Evolutionary conservation across 2,888 invertebrate genomes (phyloP), one percentile per base, ranked within the genome.

Genomic region (Hirudinaria manillensis): DNA sequence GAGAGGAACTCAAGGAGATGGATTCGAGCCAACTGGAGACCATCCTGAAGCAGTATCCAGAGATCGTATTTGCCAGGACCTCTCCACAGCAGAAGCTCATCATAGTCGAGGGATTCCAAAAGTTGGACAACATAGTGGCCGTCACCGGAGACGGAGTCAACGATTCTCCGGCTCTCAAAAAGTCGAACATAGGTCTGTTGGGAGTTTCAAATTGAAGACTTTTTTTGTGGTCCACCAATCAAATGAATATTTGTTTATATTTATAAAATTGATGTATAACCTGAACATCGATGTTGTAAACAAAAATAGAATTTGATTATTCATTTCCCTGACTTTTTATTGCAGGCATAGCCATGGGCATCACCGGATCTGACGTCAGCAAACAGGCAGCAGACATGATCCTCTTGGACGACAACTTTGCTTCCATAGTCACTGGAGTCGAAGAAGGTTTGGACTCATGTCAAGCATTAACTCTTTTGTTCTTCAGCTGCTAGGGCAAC

Each of bases 31-130:
- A 86, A 85, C 88, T 97, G 81, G 94, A 95, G 84, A 93, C 94
- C 85, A 93, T 96, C 83, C 89, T 97, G 80, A 90, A 92, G 88
- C 87, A 92, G 86, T 94, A 96, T 87, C 92, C 93, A 76, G 95
- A 96, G 88, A 96, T 96, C 85, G 95, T 96, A 82, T 95, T 95
- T 88, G 95, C 95, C 79, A 91, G 95, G 83, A 94, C 94, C 32
- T 94, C 94, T 68, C 95, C 95, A 27, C 85, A 86, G 85, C 95
- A 95, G 88, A 95, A 95, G 86, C 88, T 95, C 87, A 88, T 88
- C 80, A 89, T 89, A 81, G 89, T 89, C 2, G 93, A 93, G 85
- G 92, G 92, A 68, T 92, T 91, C 82, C 93, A 93, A 83, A 87
- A 91, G 72, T 87, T 89, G 71, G 91, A 91, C 27, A 89, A 89